Conservation (phyloP, 64 coral and sea anemone genomes). For the Hydrozoanthus tunicans region DNA sequence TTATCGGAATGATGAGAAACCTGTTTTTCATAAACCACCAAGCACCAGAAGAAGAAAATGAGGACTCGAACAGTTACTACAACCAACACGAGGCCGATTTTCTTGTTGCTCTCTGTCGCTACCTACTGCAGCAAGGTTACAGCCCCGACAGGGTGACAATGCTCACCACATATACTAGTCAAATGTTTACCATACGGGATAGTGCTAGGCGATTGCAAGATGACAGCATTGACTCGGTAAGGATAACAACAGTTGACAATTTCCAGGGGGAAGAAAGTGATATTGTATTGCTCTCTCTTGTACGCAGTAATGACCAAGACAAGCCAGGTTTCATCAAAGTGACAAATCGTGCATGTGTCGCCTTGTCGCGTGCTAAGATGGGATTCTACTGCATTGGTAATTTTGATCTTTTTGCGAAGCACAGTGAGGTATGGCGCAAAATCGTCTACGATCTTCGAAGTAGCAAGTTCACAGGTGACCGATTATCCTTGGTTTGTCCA, state of each 20-base stretch:
- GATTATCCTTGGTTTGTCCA: constrained; percentile 67
- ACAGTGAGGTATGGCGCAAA: constrained; percentile 80
- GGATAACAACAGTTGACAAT: constrained; percentile 83
- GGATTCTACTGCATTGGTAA: constrained; percentile 90
- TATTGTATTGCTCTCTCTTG: constrained; percentile 87
- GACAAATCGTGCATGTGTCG: constrained; percentile 86
- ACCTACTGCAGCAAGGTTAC: constrained; percentile 86
- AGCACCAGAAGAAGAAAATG: constrained; percentile 41
- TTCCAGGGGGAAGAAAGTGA: constrained; percentile 96
- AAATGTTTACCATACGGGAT: constrained; percentile 84
- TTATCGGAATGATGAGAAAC: constrained; percentile 79
- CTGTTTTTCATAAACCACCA: constrained; percentile 85
- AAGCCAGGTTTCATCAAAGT: constrained; percentile 79
- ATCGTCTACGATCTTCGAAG: constrained; percentile 57
- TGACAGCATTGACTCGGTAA: constrained; percentile 35
- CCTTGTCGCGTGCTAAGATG: constrained; percentile 81
- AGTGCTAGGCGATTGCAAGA: constrained; percentile 6
- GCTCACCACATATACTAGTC: constrained; percentile 81
- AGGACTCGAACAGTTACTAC: constrained; percentile 70
- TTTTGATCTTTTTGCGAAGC: constrained; percentile 65
- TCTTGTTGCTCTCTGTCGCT: constrained; percentile 69
- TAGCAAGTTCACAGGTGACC: constrained; percentile 22
- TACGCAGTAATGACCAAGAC: constrained; percentile 74
- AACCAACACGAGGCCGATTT: constrained; percentile 83
- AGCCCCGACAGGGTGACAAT: constrained; percentile 58